A percentile compares a stretch with the other conserved stretches of the same genome.
These are phyloP conservation scores for Macrosiphum euphorbiae DNA, from an alignment of 2,888 invertebrate species.

Conservation along the genomic window DNA sequence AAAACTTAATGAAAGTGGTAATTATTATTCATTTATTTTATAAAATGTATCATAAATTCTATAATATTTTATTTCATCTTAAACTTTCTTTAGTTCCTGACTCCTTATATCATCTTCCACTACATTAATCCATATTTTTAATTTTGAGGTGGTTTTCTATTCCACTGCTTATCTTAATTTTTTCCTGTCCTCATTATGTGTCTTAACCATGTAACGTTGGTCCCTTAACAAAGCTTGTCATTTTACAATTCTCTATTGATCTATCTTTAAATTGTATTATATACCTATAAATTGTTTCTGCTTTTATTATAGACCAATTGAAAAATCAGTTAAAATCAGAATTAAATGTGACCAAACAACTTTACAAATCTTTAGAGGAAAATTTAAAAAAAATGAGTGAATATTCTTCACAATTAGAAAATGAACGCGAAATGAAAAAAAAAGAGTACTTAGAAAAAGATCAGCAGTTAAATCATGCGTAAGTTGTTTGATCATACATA, in stretches of 20 bases:
- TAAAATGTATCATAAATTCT: not conserved
- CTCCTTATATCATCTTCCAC: not conserved
- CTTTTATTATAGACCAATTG: constrained; percentile 28
- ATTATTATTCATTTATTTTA: not conserved
- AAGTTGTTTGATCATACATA: not conserved
- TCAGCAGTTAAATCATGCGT: constrained; percentile 46
- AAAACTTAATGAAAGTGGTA: constrained; percentile 59
- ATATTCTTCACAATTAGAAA: constrained; percentile 53
- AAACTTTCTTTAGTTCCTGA: not conserved
- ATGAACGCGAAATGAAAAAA: constrained; percentile 54
- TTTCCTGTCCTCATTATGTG: not conserved
- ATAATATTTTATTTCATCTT: not conserved
- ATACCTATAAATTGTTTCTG: not conserved
- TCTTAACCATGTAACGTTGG: not conserved
- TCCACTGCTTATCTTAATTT: not conserved
- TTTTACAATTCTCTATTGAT: not conserved
- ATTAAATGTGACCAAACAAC: constrained; percentile 58
- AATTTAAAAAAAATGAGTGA: constrained; percentile 61
- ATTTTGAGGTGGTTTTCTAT: not conserved
- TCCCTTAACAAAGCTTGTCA: not conserved
- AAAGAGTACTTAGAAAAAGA: constrained; percentile 51
- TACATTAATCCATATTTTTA: no score
- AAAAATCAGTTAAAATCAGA: constrained; percentile 60
- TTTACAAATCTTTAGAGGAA: constrained; percentile 58
- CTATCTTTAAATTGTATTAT: not conserved